These are phyloP conservation scores for Dicranocentrus wangi DNA, from an alignment of 2,888 invertebrate species.

Conservation along the genomic window DNA sequence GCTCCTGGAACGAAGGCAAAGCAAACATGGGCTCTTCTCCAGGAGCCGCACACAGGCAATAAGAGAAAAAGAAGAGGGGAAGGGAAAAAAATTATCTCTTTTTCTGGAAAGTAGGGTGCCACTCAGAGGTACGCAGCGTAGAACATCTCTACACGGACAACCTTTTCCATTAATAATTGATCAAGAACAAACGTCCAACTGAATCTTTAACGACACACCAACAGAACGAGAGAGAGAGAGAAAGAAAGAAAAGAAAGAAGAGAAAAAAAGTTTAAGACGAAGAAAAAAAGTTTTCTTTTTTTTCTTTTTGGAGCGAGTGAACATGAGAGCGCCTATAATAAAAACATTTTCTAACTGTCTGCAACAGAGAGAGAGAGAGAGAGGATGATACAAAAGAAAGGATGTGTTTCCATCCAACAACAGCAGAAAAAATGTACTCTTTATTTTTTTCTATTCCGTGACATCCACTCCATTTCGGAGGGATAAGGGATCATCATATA, in stretches of 20 bases:
- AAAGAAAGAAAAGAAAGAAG: constrained; percentile 10
- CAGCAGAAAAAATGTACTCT: too few relatives aligned
- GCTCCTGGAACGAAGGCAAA: too few relatives aligned
- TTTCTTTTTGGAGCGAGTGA: constrained; percentile 57
- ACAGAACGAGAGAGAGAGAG: neutral
- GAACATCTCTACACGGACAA: neutral
- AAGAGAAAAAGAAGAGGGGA: neutral
- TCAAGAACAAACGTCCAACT: constrained; percentile 38
- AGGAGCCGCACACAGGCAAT: too few relatives aligned
- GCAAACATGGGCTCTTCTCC: too few relatives aligned
- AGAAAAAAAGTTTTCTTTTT: neutral
- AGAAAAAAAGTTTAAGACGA: constrained; percentile 10
- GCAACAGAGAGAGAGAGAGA: neutral
- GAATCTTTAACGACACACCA: constrained; percentile 26
- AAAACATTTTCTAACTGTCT: constrained; percentile 18
- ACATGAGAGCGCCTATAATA: neutral
- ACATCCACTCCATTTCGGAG: constrained; percentile 1
- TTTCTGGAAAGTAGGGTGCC: neutral
- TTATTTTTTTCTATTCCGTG: neutral
- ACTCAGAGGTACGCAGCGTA: neutral
- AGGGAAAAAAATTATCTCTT: too few relatives aligned
- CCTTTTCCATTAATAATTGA: constrained; percentile 37
- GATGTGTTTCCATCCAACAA: too few relatives aligned
- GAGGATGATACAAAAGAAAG: too few relatives aligned
- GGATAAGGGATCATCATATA: too few relatives aligned